Base-by-base conservation (phyloP, 2,797 vertebrate genomes). In the Hydrocynus forskahlii region DNA sequence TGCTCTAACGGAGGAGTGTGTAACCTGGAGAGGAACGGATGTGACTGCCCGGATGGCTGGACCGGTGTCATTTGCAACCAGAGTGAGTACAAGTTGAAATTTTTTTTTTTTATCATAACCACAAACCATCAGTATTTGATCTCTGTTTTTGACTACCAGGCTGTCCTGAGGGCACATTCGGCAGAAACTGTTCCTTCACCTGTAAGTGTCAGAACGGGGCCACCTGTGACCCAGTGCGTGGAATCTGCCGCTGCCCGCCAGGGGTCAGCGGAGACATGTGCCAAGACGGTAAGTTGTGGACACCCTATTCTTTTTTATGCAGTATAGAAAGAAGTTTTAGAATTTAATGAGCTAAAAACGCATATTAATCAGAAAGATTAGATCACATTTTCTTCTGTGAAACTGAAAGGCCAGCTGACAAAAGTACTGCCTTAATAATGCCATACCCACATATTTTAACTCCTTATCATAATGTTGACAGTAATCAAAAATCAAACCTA, bases 121-220 rank as follows among this genome's bases (percentile, higher is more conserved):
- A 19, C 45, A 43, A 43, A 66, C 43, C 50, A 8, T 14, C 9
- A 72, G 21, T n/a, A 45, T 62, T 17, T 29, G 0, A 82, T 19
- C 10, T 83, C 50, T 16, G 23, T 85, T 79, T 76, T 66, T 76
- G 35, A 4, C 52, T 12, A 64, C 50, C 76, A 97, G 96, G 95
- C 23, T 97, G 96, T 59, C 94, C 94, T 0, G 85, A 84, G 0
- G 94, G 93, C n/a, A 91, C 90, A 7, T 96, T 94, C 0, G 96
- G 96, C 45, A 92, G 52, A 86, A 95, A 96, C 86, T 97, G 96
- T 89, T 95, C 92, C 87, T 90, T 87, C 63, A 7, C 66, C 71
- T 97, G 96, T 77, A 87, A 40, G 87, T 97, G 96, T 81, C 93
- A 87, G 85, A 97, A 97, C 0, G 95, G 95, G 0, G 96, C 92